Percentiles rank a stretch among this genome's conserved stretches.
These are phyloP conservation scores for Prunella strophiata DNA, from an alignment of 2,797 vertebrate genomes.

Conservation along the genomic window DNA sequence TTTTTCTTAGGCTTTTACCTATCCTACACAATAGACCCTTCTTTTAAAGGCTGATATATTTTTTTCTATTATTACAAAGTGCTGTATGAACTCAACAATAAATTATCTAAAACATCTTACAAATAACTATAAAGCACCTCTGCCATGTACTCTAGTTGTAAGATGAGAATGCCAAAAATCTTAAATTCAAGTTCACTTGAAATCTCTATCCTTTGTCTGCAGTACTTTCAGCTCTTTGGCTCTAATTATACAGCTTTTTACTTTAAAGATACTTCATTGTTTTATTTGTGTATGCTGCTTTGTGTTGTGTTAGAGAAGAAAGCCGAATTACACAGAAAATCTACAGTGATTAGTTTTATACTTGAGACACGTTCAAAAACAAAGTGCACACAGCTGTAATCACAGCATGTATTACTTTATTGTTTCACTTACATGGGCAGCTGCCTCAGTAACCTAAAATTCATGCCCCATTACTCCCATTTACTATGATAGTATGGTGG, in stretches of 20 bases:
- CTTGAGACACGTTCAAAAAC: not conserved
- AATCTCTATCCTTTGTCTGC: not conserved
- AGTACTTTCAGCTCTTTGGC: not conserved
- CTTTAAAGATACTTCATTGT: not conserved
- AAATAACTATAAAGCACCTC: not conserved
- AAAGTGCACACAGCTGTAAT: not conserved
- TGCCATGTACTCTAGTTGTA: not conserved
- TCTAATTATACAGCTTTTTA: not conserved
- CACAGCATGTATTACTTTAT: not conserved
- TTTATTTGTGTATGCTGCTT: not conserved
- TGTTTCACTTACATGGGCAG: not conserved
- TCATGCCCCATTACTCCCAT: not conserved
- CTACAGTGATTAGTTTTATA: not conserved
- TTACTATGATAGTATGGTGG: not conserved
- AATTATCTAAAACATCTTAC: not conserved
- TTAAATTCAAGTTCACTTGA: constrained; percentile 3
- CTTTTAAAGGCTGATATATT: not conserved
- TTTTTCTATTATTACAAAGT: not conserved
- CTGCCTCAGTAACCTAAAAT: not conserved
- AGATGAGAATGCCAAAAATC: not conserved
- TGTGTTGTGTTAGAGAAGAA: not conserved
- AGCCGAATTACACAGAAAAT: not conserved
- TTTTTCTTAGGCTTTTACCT: not conserved
- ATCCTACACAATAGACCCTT: not conserved
- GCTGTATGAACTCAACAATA: not conserved